Evolutionary conservation across 1,140 invertebrate genomes (phyloP).

Genomic region (Cephus cinctus): DNA sequence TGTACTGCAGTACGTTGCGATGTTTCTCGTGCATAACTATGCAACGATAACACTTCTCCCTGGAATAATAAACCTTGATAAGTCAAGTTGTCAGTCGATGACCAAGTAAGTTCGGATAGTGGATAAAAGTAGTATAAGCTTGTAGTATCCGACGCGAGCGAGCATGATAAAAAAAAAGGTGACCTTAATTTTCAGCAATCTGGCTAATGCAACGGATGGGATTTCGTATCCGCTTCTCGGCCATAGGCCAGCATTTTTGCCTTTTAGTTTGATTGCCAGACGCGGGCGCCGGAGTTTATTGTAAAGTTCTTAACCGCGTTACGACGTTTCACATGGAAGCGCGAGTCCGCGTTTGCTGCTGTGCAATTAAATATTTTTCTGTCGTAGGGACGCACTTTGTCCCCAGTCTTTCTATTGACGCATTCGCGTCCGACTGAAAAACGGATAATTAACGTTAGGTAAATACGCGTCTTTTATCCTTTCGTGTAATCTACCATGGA

Average conservation of each 20-base stretch:
- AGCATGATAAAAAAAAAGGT: slow-evolving; percentile 15
- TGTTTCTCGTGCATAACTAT: slow-evolving; percentile 72
- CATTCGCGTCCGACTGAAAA: no score
- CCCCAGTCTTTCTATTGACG: no score
- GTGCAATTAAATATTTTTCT: no score
- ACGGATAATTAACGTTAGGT: no score
- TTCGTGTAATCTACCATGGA: no score
- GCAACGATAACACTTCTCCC: slow-evolving; percentile 62
- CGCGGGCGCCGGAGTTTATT: background rate
- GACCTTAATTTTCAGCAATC: slow-evolving; percentile 16
- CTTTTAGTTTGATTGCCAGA: slow-evolving; percentile 31
- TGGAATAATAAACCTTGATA: slow-evolving; percentile 44
- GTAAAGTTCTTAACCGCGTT: background rate
- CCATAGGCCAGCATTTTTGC: slow-evolving; percentile 25
- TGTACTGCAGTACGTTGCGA: slow-evolving; percentile 71
- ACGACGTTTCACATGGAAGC: no score
- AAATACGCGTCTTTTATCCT: no score
- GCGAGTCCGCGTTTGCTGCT: no score
- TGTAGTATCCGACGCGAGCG: background rate
- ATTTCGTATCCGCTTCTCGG: slow-evolving; percentile 9
- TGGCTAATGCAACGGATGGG: slow-evolving; percentile 14
- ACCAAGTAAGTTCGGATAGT: background rate
- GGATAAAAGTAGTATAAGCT: background rate
- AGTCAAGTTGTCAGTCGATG: background rate
- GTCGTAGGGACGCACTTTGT: no score